These are phyloP conservation scores for Neodiprion fabricii DNA, from an alignment of 1,140 invertebrate genomes.

Conservation along the genomic window DNA sequence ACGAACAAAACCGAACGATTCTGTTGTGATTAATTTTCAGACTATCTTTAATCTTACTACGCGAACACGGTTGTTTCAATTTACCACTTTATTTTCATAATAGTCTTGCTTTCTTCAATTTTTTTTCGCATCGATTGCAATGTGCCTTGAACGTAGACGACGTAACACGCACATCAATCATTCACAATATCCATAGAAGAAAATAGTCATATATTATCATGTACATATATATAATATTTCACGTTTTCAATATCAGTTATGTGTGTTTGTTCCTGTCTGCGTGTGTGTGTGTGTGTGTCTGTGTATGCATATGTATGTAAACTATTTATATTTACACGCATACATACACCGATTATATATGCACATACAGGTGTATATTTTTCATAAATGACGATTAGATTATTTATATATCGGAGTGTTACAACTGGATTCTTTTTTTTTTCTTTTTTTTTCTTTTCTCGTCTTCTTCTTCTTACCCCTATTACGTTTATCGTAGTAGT, in stretches of 20 bases:
- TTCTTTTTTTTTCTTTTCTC: constrained; percentile 19
- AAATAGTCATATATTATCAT: constrained; percentile 51
- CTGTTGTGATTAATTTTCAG: background rate
- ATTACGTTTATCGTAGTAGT: background rate
- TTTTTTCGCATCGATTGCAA: constrained; percentile 5
- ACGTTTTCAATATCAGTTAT: background rate
- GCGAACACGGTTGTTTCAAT: no score
- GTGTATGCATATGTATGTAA: constrained; percentile 23
- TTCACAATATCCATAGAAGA: constrained; percentile 55
- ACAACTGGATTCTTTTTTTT: constrained; percentile 32
- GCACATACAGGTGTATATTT: constrained; percentile 34
- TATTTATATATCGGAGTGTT: constrained; percentile 48
- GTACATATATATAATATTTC: constrained; percentile 38
- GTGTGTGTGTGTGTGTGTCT: constrained; percentile 33
- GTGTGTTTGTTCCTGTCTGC: background rate
- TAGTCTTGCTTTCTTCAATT: no score
- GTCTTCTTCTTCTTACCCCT: constrained; percentile 14
- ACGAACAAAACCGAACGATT: background rate
- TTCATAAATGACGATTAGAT: constrained; percentile 50
- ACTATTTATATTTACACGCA: constrained; percentile 38
- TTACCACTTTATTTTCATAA: no score
- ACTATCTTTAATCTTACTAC: background rate
- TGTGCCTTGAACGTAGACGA: constrained; percentile 35
- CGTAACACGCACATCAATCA: constrained; percentile 45
- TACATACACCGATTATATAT: constrained; percentile 36